Base-by-base conservation (phyloP, 2,113 vertebrate genomes). In the Corydoras maculifer region DNA sequence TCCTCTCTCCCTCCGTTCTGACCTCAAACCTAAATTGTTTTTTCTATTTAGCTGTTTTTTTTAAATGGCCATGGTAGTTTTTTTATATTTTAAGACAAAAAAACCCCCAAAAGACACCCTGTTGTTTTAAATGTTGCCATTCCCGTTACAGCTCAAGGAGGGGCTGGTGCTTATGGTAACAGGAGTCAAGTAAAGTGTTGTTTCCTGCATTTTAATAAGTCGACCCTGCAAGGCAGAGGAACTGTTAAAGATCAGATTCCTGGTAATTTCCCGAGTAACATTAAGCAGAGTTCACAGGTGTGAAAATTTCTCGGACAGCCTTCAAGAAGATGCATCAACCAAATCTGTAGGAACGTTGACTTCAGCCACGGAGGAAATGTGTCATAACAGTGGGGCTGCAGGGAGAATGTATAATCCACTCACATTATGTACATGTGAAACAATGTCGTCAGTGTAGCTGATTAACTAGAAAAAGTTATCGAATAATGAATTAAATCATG, bases 11-110 rank as follows among this genome's bases (percentile, higher is more conserved):
- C 63, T 50, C 10, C 51, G 54, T 51, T 29, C 31, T 48, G 76
- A 72, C 65, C 77, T 83, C 78, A 82, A 80, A 78, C 82, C 81
- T 79, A 49, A 53, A 68, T 68, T 84, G 82, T 84, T 80, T 78
- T 81, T 85, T 77, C 74, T 80, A 79, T 78, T 79, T 76, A 85
- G 83, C 15, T 58, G 49, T 32, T 50, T 58, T 68, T 50, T 58
- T 68, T 25, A 72, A 68, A 58, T 70, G 35, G 48, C 55, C 65
- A 59, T 29, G 50, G 50, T 65, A 57, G 15, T 54, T 72, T 43
- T 43, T 43, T 43, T 43, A 43, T 43, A 43, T 43, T 43, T 43
- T 43, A 43, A 43, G 35, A 43, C 35, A 4, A 43, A 43, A 35
- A 43, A 43, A 4, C 35, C 35, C 35, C 35, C 35, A 32, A 72